These are phyloP conservation scores for Solea senegalensis DNA, from an alignment of 2,113 vertebrate genomes.

Conservation along the genomic window DNA sequence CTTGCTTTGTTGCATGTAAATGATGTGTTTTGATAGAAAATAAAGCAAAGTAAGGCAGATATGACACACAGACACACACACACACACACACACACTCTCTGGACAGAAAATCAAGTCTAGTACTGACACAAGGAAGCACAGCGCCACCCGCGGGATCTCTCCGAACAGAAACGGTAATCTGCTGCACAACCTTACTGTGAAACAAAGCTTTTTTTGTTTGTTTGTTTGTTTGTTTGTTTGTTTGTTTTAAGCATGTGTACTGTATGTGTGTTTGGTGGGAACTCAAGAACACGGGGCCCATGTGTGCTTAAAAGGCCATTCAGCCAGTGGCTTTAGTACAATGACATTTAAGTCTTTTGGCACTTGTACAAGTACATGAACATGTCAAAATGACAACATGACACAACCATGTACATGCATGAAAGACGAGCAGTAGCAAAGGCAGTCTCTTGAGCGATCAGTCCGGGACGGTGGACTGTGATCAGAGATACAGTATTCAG, in stretches of 20 bases:
- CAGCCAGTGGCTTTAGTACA: constrained; percentile 70
- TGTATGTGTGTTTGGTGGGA: constrained; percentile 36
- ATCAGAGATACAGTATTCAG: constrained; percentile 75
- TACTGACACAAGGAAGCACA: constrained; percentile 76
- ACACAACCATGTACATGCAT: constrained; percentile 84
- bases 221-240: constrained; percentile 12
- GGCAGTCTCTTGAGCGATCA: constrained; percentile 78
- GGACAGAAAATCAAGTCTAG: constrained; percentile 68
- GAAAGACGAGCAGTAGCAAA: constrained; percentile 81
- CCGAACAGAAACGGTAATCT: constrained; percentile 69
- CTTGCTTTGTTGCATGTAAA: constrained; percentile 58
- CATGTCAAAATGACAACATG: constrained; percentile 66
- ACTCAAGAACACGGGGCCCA: constrained; percentile 63
- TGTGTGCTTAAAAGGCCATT: constrained; percentile 75
- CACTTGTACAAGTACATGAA: constrained; percentile 84
- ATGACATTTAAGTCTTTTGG: constrained; percentile 77
- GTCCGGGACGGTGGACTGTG: constrained; percentile 73
- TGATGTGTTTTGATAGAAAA: constrained; percentile 50
- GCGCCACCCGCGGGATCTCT: constrained; percentile 61
- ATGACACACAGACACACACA: constrained; percentile 67
- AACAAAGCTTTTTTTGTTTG: constrained; percentile 64
- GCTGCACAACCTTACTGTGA: constrained; percentile 70
- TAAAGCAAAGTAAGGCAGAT: constrained; percentile 73
- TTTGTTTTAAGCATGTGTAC: constrained; percentile 29
- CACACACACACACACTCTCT: constrained; percentile 70